Evolutionary conservation across 1,140 invertebrate genomes (phyloP).

Genomic region (Drosophila miranda): DNA sequence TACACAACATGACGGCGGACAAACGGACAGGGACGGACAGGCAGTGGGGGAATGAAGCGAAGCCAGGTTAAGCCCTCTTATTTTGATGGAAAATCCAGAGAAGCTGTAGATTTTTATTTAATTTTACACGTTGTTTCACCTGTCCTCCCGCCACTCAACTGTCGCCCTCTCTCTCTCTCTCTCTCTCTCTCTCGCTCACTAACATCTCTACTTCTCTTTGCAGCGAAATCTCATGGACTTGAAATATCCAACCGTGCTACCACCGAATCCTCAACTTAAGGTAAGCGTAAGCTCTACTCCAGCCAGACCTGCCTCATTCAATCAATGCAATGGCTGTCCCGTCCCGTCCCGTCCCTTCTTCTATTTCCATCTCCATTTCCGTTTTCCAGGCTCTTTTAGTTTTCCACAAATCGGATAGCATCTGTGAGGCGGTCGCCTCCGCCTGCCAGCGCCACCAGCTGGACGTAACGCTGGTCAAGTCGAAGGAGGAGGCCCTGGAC

Average conservation of each 20-base stretch:
- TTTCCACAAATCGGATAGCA: constrained; percentile 86
- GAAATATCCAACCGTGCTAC: constrained; percentile 82
- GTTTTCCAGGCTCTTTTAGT: constrained; percentile 85
- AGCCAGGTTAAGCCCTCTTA: constrained; percentile 77
- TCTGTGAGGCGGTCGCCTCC: constrained; percentile 85
- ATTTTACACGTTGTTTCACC: constrained; percentile 67
- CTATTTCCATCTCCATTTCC: too few relatives aligned
- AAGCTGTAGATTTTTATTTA: constrained; percentile 77
- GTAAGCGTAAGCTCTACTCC: constrained; percentile 41
- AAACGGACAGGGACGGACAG: constrained; percentile 22
- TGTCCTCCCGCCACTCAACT: constrained; percentile 18
- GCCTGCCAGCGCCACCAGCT: constrained; percentile 86
- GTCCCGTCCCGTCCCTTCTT: background rate
- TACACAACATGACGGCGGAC: constrained; percentile 10
- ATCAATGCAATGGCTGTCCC: constrained; percentile 30
- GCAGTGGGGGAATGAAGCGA: constrained; percentile 21
- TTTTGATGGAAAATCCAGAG: constrained; percentile 67
- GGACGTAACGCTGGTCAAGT: constrained; percentile 84
- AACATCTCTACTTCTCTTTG: constrained; percentile 18
- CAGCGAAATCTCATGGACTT: constrained; percentile 82
- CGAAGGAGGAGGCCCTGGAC: constrained; percentile 85
- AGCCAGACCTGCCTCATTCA: constrained; percentile 9
- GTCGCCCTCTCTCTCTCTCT: background rate
- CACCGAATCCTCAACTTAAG: constrained; percentile 82
- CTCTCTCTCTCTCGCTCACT: background rate